Evolutionary conservation across 2,797 vertebrate species (phyloP), one percentile per base, ranked within the genome.

Genomic region (Myotis myotis): DNA sequence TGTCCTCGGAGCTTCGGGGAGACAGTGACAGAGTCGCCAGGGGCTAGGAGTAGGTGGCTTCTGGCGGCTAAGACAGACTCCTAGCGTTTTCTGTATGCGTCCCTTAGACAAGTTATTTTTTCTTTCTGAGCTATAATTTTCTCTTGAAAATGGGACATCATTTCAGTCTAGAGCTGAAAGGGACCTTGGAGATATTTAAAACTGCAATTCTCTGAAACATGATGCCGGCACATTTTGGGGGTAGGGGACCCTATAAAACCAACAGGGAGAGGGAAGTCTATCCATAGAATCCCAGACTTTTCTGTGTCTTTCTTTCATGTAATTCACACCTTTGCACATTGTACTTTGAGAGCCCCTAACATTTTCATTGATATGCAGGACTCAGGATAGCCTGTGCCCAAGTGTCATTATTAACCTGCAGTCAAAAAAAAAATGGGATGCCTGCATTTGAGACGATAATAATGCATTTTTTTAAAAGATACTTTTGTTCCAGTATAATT

Each of bases 1-100:
- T 96, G 89, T 97, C 87, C 44, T 83, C 30, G n/a, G 28, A 91
- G 57, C 49, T 64, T 78, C 66, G 55, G 76, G 81, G 81, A 83
- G 19, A 72, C 10, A 0, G 38, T 2, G 28, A 72, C 2, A 81
- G n/a, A 80, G 53, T 71, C 10, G 30, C 20, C 2, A 28, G 41
- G 28, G 36, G 19, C 22, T 44, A 74, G 51, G 72, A 62, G 57
- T 60, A 82, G 36, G 22, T 17, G 4, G 30, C 12, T 55, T 66
- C 76, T 49, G 41, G 44, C 22, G 38, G 13, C 4, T 38, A 13
- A 79, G 53, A 55, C 0, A 25, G 33, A 66, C 30, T 36, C 36
- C 71, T 33, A 1, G 20, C 53, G 49, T 51, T 71, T 28, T 30
- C 22, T 60, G 7, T 44, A 12, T 68, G 55, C 53, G 11, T 87